Evolutionary conservation across 1,140 invertebrate species (phyloP).

Genomic region (Solenopsis fugax): DNA sequence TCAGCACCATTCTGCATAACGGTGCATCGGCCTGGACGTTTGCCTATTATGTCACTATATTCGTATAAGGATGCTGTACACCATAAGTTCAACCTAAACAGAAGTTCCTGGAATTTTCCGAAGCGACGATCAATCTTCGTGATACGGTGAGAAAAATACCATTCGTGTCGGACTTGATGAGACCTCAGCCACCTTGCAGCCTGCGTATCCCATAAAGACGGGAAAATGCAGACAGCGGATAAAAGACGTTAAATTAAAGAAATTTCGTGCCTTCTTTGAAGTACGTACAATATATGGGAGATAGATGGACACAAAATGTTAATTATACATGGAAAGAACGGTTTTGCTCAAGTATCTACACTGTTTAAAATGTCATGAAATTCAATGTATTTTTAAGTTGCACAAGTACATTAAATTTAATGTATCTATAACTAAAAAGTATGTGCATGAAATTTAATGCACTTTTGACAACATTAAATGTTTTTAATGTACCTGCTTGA

Average conservation of each 20-base stretch:
- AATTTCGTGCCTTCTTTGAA: not conserved
- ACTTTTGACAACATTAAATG: too few relatives aligned
- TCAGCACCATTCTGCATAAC: conserved; percentile 79
- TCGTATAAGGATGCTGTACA: conserved; percentile 70
- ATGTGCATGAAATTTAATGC: too few relatives aligned
- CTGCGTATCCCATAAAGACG: not conserved
- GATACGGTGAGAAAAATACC: not conserved
- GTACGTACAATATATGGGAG: not conserved
- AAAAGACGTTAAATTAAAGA: not conserved
- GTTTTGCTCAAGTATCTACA: too few relatives aligned
- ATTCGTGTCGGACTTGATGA: conserved; percentile 2
- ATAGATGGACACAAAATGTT: not conserved
- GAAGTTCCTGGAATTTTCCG: conserved; percentile 40
- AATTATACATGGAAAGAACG: not conserved
- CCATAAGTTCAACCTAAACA: conserved; percentile 59
- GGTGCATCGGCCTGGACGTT: conserved; percentile 80
- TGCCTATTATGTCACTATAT: conserved; percentile 81
- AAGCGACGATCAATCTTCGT: conserved; percentile 23
- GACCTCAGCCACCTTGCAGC: not conserved
- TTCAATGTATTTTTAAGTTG: too few relatives aligned
- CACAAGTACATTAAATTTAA: too few relatives aligned
- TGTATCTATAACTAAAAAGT: too few relatives aligned
- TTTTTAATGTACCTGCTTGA: too few relatives aligned
- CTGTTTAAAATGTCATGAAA: too few relatives aligned
- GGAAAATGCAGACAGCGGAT: not conserved